Evolutionary conservation across 2,888 invertebrate species (phyloP).

Genomic region (Cataglyphis livida): DNA sequence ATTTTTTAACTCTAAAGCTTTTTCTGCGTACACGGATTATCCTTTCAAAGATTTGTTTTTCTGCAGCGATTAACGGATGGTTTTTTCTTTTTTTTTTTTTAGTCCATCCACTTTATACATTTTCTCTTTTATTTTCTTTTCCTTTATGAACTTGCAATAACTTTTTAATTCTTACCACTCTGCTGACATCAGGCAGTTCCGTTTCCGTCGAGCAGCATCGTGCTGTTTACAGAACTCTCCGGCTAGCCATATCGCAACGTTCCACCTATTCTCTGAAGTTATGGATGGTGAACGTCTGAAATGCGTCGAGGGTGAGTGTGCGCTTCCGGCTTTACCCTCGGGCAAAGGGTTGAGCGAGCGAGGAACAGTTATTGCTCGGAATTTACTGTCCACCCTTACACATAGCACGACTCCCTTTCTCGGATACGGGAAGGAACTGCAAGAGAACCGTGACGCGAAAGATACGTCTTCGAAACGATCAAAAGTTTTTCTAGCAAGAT

Average conservation of each 20-base stretch:
- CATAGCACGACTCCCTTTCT: constrained; percentile 35
- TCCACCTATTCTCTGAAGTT: constrained; percentile 73
- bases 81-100: constrained; percentile 4
- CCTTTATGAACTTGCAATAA: constrained; percentile 43
- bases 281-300: constrained; percentile 71
- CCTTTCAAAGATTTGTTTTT: neutral
- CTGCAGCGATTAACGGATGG: neutral
- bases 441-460: constrained; percentile 28
- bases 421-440: neutral
- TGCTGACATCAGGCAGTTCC: constrained; percentile 66
- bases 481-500: constrained; percentile 50
- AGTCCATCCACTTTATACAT: constrained; percentile 6
- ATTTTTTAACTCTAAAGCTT: neutral
- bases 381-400: constrained; percentile 24
- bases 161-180: constrained; percentile 56
- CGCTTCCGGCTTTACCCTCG: constrained; percentile 14
- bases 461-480: constrained; percentile 24
- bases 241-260: constrained; percentile 60
- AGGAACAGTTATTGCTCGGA: constrained; percentile 52
- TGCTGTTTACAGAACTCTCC: constrained; percentile 79
- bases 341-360: constrained; percentile 31
- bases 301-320: constrained; percentile 41
- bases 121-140: constrained; percentile 51
- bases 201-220: constrained; percentile 75
- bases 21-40: neutral